A percentile compares a stretch with the other conserved stretches of the same genome.
Conservation (phyloP, 2,888 invertebrate species). For the Cheilosia impressa region DNA sequence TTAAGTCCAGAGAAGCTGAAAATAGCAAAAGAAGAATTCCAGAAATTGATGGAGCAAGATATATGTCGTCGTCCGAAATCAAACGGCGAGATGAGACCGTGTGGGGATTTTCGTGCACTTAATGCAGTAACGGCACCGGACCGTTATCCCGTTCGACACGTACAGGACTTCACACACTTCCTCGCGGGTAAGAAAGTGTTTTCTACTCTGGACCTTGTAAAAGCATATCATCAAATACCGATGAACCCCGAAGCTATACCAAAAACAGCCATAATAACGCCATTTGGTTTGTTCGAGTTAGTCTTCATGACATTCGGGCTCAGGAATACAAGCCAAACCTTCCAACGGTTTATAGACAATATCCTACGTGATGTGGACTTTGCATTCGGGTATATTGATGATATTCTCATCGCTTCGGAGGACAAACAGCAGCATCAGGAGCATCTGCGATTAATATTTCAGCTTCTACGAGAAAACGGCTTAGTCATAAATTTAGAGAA, state of each 20-base stretch:
- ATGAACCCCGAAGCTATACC: constrained; percentile 13
- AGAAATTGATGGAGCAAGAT: constrained; percentile 6
- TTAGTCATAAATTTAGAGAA: neutral
- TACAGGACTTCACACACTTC: constrained; percentile 11
- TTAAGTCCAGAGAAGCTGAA: no score
- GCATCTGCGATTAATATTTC: neutral
- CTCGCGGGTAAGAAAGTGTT: constrained; percentile 12
- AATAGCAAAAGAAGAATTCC: no score
- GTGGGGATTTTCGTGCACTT: constrained; percentile 18
- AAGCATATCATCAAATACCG: constrained; percentile 23
- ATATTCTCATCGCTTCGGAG: constrained; percentile 39
- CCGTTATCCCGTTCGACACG: neutral
- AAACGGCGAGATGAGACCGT: constrained; percentile 12
- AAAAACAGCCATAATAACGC: constrained; percentile 77
- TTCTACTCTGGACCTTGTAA: constrained; percentile 9
- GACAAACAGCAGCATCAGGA: neutral
- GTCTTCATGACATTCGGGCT: constrained; percentile 78
- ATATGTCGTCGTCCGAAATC: constrained; percentile 15
- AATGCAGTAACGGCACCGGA: constrained; percentile 2
- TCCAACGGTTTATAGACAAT: constrained; percentile 79
- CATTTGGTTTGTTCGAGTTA: constrained; percentile 80
- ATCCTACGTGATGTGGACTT: constrained; percentile 75
- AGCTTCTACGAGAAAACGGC: neutral
- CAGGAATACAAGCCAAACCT: constrained; percentile 79
- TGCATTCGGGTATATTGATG: constrained; percentile 77